Evolutionary conservation across 2,888 invertebrate species (phyloP).

Genomic region (Chrysolina americana): DNA sequence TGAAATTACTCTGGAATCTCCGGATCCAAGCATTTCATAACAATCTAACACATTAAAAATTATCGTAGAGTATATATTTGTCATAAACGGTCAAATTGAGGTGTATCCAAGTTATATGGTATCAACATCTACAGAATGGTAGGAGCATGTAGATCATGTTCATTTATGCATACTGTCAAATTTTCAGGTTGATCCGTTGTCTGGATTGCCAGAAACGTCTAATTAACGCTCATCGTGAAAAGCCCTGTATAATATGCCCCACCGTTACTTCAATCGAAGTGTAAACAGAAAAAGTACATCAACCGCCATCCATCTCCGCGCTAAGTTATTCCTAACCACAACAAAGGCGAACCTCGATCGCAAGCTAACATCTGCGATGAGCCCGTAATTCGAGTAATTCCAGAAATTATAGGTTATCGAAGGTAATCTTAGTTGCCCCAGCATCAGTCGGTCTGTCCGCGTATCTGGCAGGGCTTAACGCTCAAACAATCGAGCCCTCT

Average conservation of each 20-base stretch:
- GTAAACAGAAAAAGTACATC: neutral
- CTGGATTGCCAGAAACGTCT: too few relatives aligned
- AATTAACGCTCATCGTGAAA: too few relatives aligned
- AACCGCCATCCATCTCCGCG: neutral
- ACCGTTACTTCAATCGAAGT: neutral
- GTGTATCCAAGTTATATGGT: too few relatives aligned
- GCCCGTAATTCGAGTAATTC: slow-evolving; percentile 44
- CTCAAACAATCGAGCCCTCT: slow-evolving; percentile 4
- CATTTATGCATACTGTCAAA: too few relatives aligned
- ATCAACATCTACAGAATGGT: too few relatives aligned
- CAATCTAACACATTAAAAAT: too few relatives aligned
- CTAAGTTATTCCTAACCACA: slow-evolving; percentile 22
- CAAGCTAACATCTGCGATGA: slow-evolving; percentile 20
- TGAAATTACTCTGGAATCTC: too few relatives aligned
- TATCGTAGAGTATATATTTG: too few relatives aligned
- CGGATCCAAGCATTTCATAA: too few relatives aligned
- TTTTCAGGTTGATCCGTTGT: too few relatives aligned
- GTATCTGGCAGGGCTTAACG: slow-evolving; percentile 4
- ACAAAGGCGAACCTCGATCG: slow-evolving; percentile 21
- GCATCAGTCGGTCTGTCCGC: slow-evolving; percentile 9
- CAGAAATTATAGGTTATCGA: slow-evolving; percentile 41
- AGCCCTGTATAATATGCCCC: neutral
- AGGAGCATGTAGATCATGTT: too few relatives aligned
- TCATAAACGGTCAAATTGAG: too few relatives aligned
- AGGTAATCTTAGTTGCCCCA: slow-evolving; percentile 12